Percentiles rank a stretch among this genome's conserved stretches.
phyloP scores from a whole-genome alignment of 2,113 vertebrate species.

The Micromys minutus region DNA sequence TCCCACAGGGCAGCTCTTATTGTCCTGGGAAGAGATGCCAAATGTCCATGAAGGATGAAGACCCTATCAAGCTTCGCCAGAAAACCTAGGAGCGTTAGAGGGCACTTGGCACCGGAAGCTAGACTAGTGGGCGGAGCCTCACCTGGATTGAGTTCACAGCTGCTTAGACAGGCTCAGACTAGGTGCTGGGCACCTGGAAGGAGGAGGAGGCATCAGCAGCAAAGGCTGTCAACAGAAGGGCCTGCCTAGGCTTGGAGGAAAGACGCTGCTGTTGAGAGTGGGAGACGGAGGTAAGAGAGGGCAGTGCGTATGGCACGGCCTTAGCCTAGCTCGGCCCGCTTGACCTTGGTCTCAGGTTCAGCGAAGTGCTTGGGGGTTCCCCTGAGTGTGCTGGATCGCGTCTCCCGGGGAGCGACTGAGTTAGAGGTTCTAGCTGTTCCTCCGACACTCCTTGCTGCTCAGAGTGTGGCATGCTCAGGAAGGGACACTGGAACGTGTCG shows the following conservation, averaged over 20 bases:
- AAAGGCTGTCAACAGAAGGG: neutral
- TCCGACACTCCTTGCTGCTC: neutral
- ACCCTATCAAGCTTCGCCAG: neutral
- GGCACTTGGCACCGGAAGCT: slow-evolving; percentile 59
- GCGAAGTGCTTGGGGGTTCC: neutral
- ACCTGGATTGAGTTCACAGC: slow-evolving; percentile 1
- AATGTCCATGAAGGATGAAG: neutral
- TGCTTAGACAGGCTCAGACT: slow-evolving; percentile 24
- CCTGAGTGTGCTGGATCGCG: neutral
- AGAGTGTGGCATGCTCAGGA: accelerated
- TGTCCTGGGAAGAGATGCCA: neutral
- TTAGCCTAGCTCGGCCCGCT: neutral
- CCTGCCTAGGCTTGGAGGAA: slow-evolving; percentile 40
- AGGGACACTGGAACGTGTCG: neutral
- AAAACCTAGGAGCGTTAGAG: neutral
- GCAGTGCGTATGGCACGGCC: too few species aligned
- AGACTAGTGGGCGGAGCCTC: slow-evolving; percentile 64
- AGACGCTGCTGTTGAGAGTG: neutral
- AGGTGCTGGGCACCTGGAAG: neutral
- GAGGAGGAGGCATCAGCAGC: neutral
- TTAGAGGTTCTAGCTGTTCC: neutral
- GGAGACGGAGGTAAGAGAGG: neutral
- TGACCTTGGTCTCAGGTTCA: neutral
- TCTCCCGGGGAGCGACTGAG: neutral
- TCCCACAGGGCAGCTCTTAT: neutral